A percentile compares a stretch with the other conserved stretches of the same genome.
Evolutionary conservation across 2,113 vertebrate genomes (phyloP).

Genomic region (Leptobrachium leishanense): DNA sequence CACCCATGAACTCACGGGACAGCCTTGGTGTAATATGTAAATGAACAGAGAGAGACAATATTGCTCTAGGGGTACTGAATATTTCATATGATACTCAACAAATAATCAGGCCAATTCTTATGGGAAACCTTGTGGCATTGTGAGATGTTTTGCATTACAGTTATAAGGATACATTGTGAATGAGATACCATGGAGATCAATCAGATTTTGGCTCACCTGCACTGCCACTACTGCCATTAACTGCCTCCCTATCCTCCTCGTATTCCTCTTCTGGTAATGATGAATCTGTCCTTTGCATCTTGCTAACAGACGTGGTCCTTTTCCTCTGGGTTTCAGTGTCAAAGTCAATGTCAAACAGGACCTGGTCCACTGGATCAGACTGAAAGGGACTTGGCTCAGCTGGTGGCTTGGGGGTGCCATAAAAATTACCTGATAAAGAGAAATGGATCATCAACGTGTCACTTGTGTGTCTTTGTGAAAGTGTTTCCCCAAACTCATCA

Average conservation of each 20-base stretch:
- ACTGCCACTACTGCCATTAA: conserved; percentile 77
- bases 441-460: not conserved
- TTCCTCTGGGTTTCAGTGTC: conserved; percentile 91
- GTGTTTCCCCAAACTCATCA: too few relatives aligned
- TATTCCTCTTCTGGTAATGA: conserved; percentile 94
- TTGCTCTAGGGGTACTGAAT: too few relatives aligned
- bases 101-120: too few relatives aligned
- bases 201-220: conserved; percentile 72
- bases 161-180: too few relatives aligned
- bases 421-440: conserved; percentile 84
- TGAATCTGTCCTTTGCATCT: conserved; percentile 94
- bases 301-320: conserved; percentile 94
- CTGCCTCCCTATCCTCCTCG: conserved; percentile 86
- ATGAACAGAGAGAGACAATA: too few relatives aligned
- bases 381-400: conserved; percentile 93
- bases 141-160: too few relatives aligned
- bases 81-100: too few relatives aligned
- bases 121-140: too few relatives aligned
- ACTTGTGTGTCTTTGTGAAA: too few relatives aligned
- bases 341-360: conserved; percentile 94
- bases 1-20: too few relatives aligned
- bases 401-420: conserved; percentile 94
- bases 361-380: conserved; percentile 92
- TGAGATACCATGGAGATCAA: too few relatives aligned
- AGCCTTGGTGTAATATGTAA: too few relatives aligned